phyloP scores from a whole-genome alignment of 2,797 vertebrate species.

The Morelia viridis region DNA sequence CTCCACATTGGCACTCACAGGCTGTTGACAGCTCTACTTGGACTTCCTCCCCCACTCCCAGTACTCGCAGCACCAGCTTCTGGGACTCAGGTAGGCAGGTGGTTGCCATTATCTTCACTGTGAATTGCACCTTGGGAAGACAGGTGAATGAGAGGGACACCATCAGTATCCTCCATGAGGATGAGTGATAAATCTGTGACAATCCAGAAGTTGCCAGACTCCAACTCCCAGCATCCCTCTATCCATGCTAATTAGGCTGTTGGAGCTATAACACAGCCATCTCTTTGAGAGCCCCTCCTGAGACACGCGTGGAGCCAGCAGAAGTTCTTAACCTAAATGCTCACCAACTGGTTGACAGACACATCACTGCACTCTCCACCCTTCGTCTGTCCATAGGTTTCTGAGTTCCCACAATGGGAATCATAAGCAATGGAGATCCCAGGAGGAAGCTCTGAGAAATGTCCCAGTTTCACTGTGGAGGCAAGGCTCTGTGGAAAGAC shows the following conservation, averaged over 20 bases:
- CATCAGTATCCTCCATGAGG: no score
- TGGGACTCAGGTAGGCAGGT: slow-evolving; percentile 61
- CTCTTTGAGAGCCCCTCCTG: not conserved
- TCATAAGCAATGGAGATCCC: slow-evolving; percentile 71
- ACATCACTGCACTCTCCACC: slow-evolving; percentile 63
- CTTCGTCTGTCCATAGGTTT: slow-evolving; percentile 55
- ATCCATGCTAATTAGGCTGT: not conserved
- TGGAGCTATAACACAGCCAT: not conserved
- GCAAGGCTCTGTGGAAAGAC: slow-evolving; percentile 65
- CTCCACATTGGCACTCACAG: slow-evolving; percentile 74
- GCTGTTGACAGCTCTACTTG: slow-evolving; percentile 67
- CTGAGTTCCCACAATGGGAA: slow-evolving; percentile 65
- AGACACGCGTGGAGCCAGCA: not conserved
- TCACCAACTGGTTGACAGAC: slow-evolving; percentile 72
- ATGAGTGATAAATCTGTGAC: not conserved
- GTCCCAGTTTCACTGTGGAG: slow-evolving; percentile 76
- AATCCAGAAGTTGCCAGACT: not conserved
- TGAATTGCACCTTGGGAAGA: slow-evolving; percentile 72
- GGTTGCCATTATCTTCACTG: slow-evolving; percentile 67
- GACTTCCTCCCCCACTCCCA: slow-evolving; percentile 77
- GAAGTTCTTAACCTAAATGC: not conserved
- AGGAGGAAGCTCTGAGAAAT: slow-evolving; percentile 64
- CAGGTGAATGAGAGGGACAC: no score
- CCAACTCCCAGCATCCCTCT: not conserved
- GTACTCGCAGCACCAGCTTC: slow-evolving; percentile 64